Evolutionary conservation across 2,888 invertebrate genomes (phyloP).

Genomic region (Boloria selene): DNA sequence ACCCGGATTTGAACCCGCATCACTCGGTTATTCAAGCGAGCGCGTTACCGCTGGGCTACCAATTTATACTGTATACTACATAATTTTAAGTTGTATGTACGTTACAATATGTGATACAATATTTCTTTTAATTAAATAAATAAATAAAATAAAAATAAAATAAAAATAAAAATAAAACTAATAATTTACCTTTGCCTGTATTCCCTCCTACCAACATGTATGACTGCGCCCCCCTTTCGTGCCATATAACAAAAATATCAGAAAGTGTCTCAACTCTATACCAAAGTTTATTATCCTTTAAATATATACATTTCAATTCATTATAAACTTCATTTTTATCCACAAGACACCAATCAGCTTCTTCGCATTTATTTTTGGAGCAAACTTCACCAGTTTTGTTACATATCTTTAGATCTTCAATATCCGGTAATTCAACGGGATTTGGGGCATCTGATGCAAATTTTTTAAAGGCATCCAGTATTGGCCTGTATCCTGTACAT

Average conservation of each 20-base stretch:
- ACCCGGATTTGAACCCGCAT: no score
- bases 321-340: conserved; percentile 37
- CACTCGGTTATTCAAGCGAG: no score
- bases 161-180: no score
- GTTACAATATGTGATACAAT: no score
- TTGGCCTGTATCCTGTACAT: conserved; percentile 90
- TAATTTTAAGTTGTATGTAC: no score
- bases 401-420: conserved; percentile 52
- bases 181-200: conserved; percentile 86
- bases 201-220: conserved; percentile 89
- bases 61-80: no score
- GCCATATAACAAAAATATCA: conserved; percentile 77
- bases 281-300: conserved; percentile 74
- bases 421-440: conserved; percentile 66
- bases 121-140: no score
- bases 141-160: no score
- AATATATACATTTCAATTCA: conserved; percentile 48
- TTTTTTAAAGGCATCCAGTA: conserved; percentile 90
- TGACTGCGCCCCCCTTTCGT: conserved; percentile 57
- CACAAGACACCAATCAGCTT: conserved; percentile 52
- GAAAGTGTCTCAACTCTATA: conserved; percentile 72
- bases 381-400: conserved; percentile 43
- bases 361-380: conserved; percentile 35
- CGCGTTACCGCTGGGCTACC: no score
- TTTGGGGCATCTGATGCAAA: conserved; percentile 83